A percentile compares a stretch with the other conserved stretches of the same genome.
Conservation (phyloP, 1,140 invertebrate genomes). For the Drosophila melanogaster region DNA sequence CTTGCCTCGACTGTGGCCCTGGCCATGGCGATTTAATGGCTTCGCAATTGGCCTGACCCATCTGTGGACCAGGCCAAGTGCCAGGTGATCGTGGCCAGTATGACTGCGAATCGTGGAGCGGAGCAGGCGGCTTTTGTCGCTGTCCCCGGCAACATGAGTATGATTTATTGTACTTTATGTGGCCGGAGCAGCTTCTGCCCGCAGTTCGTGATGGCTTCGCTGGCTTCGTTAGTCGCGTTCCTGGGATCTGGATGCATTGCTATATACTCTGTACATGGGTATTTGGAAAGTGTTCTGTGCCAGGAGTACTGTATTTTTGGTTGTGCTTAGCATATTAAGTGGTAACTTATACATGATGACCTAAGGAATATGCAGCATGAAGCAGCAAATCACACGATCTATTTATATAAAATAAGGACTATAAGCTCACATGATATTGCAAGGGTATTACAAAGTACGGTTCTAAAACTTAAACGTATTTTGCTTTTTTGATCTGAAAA, state of each 20-base stretch:
- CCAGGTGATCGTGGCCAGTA: slow-evolving; percentile 32
- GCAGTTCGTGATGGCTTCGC: slow-evolving; percentile 45
- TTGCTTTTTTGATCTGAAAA: slow-evolving; percentile 5
- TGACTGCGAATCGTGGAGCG: slow-evolving; percentile 21
- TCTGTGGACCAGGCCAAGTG: slow-evolving; percentile 25
- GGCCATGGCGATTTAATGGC: slow-evolving; percentile 73
- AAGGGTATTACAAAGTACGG: neutral
- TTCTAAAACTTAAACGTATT: neutral
- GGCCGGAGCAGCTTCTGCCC: slow-evolving; percentile 63
- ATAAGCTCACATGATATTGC: neutral
- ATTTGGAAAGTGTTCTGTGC: neutral
- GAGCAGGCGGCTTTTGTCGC: slow-evolving; percentile 40
- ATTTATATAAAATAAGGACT: too few species aligned
- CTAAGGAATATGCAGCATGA: too few species aligned
- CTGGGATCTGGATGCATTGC: slow-evolving; percentile 4
- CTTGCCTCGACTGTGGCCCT: slow-evolving; percentile 52
- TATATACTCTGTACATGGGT: neutral
- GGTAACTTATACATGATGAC: too few species aligned
- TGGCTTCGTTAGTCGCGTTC: slow-evolving; percentile 38
- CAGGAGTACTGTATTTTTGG: neutral
- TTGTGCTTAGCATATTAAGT: too few species aligned
- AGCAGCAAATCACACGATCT: too few species aligned
- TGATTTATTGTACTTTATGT: slow-evolving; percentile 74
- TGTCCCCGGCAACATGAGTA: slow-evolving; percentile 77
- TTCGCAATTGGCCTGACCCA: slow-evolving; percentile 71